Base-by-base conservation (phyloP, 2,797 vertebrate species). In the Linurgus olivaceus region DNA sequence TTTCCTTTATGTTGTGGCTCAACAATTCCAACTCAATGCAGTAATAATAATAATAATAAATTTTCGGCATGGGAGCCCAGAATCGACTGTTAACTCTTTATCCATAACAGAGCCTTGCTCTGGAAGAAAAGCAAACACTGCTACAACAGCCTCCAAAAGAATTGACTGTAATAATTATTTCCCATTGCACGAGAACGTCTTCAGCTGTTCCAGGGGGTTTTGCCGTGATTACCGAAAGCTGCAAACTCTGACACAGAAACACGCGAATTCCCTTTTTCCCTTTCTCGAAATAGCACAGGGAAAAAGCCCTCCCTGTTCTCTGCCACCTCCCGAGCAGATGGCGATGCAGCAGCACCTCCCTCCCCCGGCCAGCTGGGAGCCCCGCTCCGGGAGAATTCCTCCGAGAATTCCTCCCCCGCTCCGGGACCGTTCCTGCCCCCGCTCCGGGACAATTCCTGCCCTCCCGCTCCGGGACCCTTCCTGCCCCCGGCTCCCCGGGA, bases 361-460 rank as follows among this genome's bases (percentile, higher is more conserved):
- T 93, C 93, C 93, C 85, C 74, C 95, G 11, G 28, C 76, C 95
- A 95, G 86, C 79, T 94, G 91, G 78, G 31, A 88, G 68, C 68
- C 14, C 21, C 5, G 7, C 28, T 28, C 47, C 65, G 40, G 79
- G 88, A 93, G 25, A 19, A 83, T 71, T 91, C 48, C 48, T 50
- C 15, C 48, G 48, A 29, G 50, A 17, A 28, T 28, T 50, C 93
- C 86, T 74, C 44, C 86, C 67, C 33, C 55, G 50, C 2, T 10
- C 14, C 47, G 25, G 25, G 47, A 48, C 24, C 5, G 8, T 11
- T 12, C 50, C 28, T 29, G 45, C 50, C 50, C 28, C 50, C 50
- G 50, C 10, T 51, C 50, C 48, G 26, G 7, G 50, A 51, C 6
- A 50, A 26, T 48, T 48, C 25, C 47, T 48, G 15, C 48, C 48